Evolutionary conservation across 2,888 invertebrate genomes (phyloP), one percentile per base, ranked within the genome.

Genomic region (Helicoverpa assulta): DNA sequence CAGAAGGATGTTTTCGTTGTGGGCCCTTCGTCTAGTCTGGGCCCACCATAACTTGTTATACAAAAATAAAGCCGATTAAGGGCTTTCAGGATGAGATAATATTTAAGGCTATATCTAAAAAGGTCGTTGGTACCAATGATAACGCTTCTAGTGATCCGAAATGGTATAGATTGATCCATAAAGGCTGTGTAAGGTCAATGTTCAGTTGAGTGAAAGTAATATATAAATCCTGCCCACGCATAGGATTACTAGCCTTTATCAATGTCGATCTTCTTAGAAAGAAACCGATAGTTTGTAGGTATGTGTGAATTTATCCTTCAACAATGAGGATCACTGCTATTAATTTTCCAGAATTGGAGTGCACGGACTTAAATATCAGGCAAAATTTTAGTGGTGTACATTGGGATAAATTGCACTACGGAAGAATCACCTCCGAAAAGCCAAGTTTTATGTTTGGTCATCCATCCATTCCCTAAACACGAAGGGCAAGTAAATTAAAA

Each of bases 181-280:
- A 73, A 59, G 29, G 29, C 62, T 10, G 43, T 21, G 47, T 47
- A 71, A 51, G 55, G 58, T 40, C 21, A 50, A 52, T 40, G 63
- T 52, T 73, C 59, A 78, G 55, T 55, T 64, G 51, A 29, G 78
- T 59, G 65, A 26, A 56, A 64, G 47, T 74, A 73, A 71, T 73
- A 33, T 10, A 43, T 26, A 58, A 78, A 51, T 26, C n/a, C 72
- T 37, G 29, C 50, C 78, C 43, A 55, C 64, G 43, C 14, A 70
- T 47, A 47, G 18, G 57, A 62, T 71, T 33, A 71, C 29, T 12
- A 51, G 2, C 47, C 43, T 57, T 70, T 63, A 10, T 58, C n/a
- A 62, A 70, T 55, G 51, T 29, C 57, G n/a, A 51, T 19, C 5
- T 26, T 40, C 0, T n/a, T 47, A 1, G 29, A 56, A 26, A 55